Conservation (phyloP, 1,140 invertebrate species). For the Anthonomus grandis region DNA sequence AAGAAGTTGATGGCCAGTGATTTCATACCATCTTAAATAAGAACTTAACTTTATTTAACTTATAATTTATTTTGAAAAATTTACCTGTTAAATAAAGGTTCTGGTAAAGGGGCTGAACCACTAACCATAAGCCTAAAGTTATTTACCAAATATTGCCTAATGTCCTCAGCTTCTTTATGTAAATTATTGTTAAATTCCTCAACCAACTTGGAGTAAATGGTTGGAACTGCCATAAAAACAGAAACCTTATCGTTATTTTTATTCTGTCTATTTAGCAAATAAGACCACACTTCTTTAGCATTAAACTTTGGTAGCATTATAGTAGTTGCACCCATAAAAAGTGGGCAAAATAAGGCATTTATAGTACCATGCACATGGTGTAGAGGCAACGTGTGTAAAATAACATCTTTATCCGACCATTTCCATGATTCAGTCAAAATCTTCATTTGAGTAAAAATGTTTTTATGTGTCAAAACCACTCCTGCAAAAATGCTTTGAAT, state of each 20-base stretch:
- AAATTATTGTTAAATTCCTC: constrained; percentile 73
- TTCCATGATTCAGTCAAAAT: constrained; percentile 72
- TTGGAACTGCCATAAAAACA: constrained; percentile 86
- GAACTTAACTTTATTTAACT: too few relatives aligned
- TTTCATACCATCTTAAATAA: constrained; percentile 78
- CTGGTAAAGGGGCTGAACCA: constrained; percentile 79
- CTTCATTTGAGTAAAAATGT: constrained; percentile 66
- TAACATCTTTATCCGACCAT: constrained; percentile 65
- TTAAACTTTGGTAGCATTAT: constrained; percentile 74
- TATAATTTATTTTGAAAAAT: too few relatives aligned
- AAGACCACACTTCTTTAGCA: constrained; percentile 66
- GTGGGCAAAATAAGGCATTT: constrained; percentile 74
- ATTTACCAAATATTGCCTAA: constrained; percentile 48
- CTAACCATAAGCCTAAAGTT: constrained; percentile 71
- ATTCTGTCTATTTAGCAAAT: constrained; percentile 63
- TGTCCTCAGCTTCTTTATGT: constrained; percentile 56
- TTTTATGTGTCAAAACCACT: constrained; percentile 76
- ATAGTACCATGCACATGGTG: constrained; percentile 87
- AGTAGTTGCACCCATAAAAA: constrained; percentile 69
- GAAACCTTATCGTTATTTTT: constrained; percentile 58
- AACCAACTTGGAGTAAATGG: constrained; percentile 80
- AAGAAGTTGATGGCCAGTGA: constrained; percentile 77
- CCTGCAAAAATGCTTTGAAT: constrained; percentile 53
- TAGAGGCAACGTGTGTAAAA: constrained; percentile 81
- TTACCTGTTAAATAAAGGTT: constrained; percentile 68